These are phyloP conservation scores for Branchellion lobata DNA, from an alignment of 2,888 invertebrate genomes.

Conservation along the genomic window DNA sequence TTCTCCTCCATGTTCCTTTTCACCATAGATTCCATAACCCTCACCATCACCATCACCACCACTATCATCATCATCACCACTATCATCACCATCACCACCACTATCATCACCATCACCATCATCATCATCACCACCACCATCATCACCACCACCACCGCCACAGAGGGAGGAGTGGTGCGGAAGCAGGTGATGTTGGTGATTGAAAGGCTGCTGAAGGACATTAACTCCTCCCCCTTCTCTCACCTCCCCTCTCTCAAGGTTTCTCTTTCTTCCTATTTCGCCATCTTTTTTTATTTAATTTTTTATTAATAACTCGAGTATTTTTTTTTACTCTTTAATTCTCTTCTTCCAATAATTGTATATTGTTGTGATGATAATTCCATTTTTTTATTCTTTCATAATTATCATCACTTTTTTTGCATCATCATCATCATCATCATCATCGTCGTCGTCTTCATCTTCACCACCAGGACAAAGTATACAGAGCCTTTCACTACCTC, in stretches of 20 bases:
- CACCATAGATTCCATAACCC: too few species aligned
- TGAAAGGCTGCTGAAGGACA: neutral
- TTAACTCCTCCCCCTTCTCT: neutral
- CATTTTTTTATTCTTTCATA: neutral
- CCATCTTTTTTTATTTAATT: neutral
- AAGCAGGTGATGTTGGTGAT: slow-evolving; percentile 5
- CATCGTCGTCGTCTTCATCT: neutral
- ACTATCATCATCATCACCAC: too few species aligned
- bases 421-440: neutral
- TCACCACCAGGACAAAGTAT: slow-evolving; percentile 22
- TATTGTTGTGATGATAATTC: neutral
- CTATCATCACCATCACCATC: too few species aligned
- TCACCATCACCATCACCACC: too few species aligned
- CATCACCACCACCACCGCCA: neutral
- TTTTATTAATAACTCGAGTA: neutral
- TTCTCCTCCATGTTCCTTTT: too few species aligned
- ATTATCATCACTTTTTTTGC: neutral
- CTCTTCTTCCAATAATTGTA: neutral
- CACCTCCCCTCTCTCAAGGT: neutral
- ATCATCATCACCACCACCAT: too few species aligned
- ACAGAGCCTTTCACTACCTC: neutral
- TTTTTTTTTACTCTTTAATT: neutral
- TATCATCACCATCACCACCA: too few species aligned
- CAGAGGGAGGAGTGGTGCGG: neutral
- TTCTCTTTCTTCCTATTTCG: neutral